These are phyloP conservation scores for Aethina tumida DNA, from an alignment of 1,140 invertebrate species.

Conservation along the genomic window DNA sequence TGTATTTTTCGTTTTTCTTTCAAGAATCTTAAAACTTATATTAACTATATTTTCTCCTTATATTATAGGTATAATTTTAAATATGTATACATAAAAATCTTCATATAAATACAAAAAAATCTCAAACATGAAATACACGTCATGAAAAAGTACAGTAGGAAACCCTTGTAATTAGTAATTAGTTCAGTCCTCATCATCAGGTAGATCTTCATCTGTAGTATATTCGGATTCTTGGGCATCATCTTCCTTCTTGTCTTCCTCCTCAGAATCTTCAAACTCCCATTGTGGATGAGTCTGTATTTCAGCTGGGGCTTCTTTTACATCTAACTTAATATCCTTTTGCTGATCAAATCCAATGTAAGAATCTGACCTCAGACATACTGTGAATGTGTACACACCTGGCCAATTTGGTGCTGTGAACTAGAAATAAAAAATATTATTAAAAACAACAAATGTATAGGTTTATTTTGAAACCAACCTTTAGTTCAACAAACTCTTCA, in stretches of 20 bases:
- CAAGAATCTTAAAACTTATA: too few relatives aligned
- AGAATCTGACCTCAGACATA: constrained; percentile 84
- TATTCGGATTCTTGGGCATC: constrained; percentile 58
- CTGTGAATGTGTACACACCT: constrained; percentile 87
- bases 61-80: too few relatives aligned
- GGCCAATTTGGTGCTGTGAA: constrained; percentile 93
- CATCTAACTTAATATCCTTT: constrained; percentile 90
- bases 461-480: constrained; percentile 34
- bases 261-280: constrained; percentile 91
- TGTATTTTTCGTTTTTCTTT: too few relatives aligned
- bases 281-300: constrained; percentile 90
- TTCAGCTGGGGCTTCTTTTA: constrained; percentile 86
- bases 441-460: constrained; percentile 5
- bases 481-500: constrained; percentile 79
- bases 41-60: too few relatives aligned
- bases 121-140: too few relatives aligned
- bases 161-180: too few relatives aligned
- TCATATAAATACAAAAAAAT: too few relatives aligned
- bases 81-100: too few relatives aligned
- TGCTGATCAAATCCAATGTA: constrained; percentile 88
- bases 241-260: constrained; percentile 64
- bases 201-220: constrained; percentile 59
- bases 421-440: constrained; percentile 24
- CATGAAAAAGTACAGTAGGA: too few relatives aligned
- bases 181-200: constrained; percentile 29